These are phyloP conservation scores for Amniataba percoides DNA, from an alignment of 2,797 vertebrate genomes.

Conservation along the genomic window DNA sequence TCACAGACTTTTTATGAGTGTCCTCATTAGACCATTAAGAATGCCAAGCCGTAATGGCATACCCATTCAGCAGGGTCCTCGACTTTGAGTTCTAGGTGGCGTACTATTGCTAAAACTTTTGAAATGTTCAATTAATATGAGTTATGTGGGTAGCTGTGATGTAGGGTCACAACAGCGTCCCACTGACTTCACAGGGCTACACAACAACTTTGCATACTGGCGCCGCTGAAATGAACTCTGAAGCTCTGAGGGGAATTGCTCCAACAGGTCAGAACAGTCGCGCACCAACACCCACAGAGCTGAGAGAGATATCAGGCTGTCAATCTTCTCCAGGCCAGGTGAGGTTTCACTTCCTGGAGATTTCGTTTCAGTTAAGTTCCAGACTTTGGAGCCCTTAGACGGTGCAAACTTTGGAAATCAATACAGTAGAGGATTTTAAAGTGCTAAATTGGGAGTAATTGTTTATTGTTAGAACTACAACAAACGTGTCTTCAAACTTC, in stretches of 20 bases:
- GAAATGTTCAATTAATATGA: constrained; percentile 42
- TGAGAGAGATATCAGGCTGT: not conserved
- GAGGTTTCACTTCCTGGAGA: not conserved
- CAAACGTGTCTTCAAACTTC: not conserved
- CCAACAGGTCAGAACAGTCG: not conserved
- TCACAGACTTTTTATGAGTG: constrained; percentile 34
- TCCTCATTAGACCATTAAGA: constrained; percentile 20
- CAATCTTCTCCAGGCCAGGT: not conserved
- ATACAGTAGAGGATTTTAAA: not conserved
- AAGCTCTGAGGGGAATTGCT: not conserved
- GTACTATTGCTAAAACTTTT: constrained; percentile 16
- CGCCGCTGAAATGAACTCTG: not conserved
- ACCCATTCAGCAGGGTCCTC: constrained; percentile 4
- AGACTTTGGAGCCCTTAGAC: not conserved
- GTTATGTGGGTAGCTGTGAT: constrained; percentile 8
- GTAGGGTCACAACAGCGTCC: not conserved
- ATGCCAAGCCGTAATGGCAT: constrained; percentile 17
- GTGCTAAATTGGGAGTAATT: not conserved
- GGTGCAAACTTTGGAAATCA: not conserved
- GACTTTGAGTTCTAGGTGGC: not conserved
- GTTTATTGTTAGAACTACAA: not conserved
- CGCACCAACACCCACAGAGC: not conserved
- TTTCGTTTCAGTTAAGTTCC: not conserved
- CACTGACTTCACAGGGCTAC: not conserved
- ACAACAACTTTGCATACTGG: not conserved